Evolutionary conservation across 2,888 invertebrate species (phyloP), one percentile per base, ranked within the genome.

Genomic region (Chirona hameri): DNA sequence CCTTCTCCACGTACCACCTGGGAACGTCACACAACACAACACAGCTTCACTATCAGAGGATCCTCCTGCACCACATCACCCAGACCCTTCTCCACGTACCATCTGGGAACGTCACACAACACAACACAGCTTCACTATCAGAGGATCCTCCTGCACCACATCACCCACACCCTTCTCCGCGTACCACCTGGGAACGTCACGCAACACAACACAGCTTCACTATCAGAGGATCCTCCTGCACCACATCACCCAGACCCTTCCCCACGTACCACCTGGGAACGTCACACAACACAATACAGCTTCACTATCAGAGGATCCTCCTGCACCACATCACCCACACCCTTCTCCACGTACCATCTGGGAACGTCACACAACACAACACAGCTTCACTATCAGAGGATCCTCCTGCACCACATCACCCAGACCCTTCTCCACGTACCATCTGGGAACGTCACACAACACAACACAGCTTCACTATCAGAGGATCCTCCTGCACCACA

Each of bases 81-180:
- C 46, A 90, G 86, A 55, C 88, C 88, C 86, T 90, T 91, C 10
- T 87, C 86, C 1, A 91, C 86, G 85, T 88, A 65, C 94, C 95
- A 95, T 15, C 80, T 80, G 80, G 4, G n/a, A n/a, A n/a, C n/a
- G n/a, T n/a, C n/a, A n/a, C n/a, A n/a, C n/a, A n/a, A n/a, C n/a
- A n/a, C n/a, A n/a, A n/a, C n/a, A n/a, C 2, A 95, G 89, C 24
- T 91, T 90, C 0, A 95, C 93, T 0, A 92, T 92, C 72, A 92
- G 88, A 0, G 93, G 93, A 76, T 90, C 88, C 69, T 83, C 84
- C 7, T 72, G 81, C 0, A 91, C 88, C 83, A 89, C 85, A 31
- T 87, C 88, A 85, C 89, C 88, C 46, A 90, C 86, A 55, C 88
- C 88, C 86, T 90, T 91, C 10, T 87, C 86, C 1, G 91, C 86